phyloP scores from a whole-genome alignment of 2,797 vertebrate species.

The Pseudotriccus pelzelni region DNA sequence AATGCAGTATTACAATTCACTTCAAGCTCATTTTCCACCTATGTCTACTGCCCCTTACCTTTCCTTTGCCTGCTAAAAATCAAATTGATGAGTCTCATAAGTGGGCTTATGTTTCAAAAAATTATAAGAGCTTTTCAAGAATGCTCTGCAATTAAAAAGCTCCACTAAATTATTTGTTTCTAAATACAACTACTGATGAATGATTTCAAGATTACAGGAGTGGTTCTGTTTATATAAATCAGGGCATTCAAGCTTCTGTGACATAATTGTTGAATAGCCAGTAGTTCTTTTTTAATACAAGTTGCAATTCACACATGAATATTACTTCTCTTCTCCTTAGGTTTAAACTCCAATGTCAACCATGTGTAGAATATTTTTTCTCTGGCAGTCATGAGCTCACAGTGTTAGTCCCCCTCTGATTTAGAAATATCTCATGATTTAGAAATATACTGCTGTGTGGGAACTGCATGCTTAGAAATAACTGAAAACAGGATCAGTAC shows the following conservation, averaged over 20 bases:
- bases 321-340: not conserved
- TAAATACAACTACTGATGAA: slow-evolving; percentile 24
- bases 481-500: slow-evolving; percentile 5
- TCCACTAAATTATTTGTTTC: not conserved
- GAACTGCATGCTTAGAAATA: not conserved
- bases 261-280: not conserved
- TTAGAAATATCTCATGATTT: not conserved
- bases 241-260: not conserved
- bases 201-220: not conserved
- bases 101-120: not conserved
- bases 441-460: not conserved
- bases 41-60: slow-evolving; percentile 10
- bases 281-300: not conserved
- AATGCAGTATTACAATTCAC: slow-evolving; percentile 70
- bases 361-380: not conserved
- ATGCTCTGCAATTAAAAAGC: not conserved
- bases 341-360: slow-evolving; percentile 24
- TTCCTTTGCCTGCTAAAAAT: slow-evolving; percentile 38
- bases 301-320: not conserved
- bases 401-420: not conserved
- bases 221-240: not conserved
- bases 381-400: not conserved
- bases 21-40: slow-evolving; percentile 64
- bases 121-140: slow-evolving; percentile 2
- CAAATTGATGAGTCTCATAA: not conserved